Evolutionary conservation across 2,113 vertebrate genomes (phyloP), one percentile per base, ranked within the genome.

Genomic region (Dissostichus mawsoni): DNA sequence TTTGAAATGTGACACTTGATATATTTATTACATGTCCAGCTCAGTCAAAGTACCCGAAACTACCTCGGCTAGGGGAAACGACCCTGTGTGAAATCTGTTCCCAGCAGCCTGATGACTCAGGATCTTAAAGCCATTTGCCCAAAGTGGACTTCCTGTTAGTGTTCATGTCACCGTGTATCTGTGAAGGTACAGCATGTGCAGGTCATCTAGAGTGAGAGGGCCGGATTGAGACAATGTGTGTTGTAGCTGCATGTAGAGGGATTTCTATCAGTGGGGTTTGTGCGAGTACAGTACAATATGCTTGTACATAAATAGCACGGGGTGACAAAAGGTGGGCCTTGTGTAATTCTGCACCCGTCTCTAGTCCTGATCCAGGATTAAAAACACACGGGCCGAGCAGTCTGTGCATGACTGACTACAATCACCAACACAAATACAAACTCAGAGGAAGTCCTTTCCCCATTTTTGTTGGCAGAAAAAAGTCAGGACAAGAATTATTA

Each of bases 361-460:
- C 69, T 72, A 47, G 80, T 86, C 72, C 76, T 92, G 68, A 90
- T 86, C 81, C 84, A 79, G 84, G 87, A 91, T 93, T 89, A 93
- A 74, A 88, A 81, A 53, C 33, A 64, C 69, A 59, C 13, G 4
- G 76, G 80, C 52, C 69, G 65, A 71, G 75, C 25, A 13, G 55
- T 61, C 81, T 57, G 64, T 41, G 29, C 68, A 51, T 74, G 20
- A 29, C 57, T 55, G 56, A 23, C 61, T 52, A 63, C 64, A 41
- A 20, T 72, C 66, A 56, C 44, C 67, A 56, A 59, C 57, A 75
- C 25, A 76, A 55, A 66, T 8, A 25, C 25, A 76, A 70, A 66
- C 52, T 65, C 52, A 64, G 14, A 55, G 16, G 45, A 68, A 77
- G 50, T 78, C 58, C 52, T 4, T 17, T 23, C 75, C n/a, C 57